Evolutionary conservation across 2,888 invertebrate genomes (phyloP).

Genomic region (Cheilosia grossa): DNA sequence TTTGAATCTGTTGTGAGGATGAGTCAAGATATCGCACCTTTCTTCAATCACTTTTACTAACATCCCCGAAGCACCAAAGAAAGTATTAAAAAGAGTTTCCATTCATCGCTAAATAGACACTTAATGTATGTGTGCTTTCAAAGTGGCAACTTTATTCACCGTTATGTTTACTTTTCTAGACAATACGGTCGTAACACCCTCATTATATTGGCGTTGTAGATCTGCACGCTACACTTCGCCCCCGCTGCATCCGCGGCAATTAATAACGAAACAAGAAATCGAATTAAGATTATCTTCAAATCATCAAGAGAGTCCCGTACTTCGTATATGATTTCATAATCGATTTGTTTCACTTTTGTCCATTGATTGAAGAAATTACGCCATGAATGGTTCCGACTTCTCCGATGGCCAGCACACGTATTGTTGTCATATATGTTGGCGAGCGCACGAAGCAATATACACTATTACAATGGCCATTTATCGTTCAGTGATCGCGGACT

Average conservation of each 20-base stretch:
- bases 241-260: constrained; percentile 12
- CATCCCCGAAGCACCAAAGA: constrained; percentile 56
- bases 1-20: neutral
- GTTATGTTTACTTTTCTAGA: constrained; percentile 9
- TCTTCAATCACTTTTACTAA: constrained; percentile 65
- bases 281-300: constrained; percentile 13
- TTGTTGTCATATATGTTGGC: constrained; percentile 23
- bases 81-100: constrained; percentile 47
- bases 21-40: constrained; percentile 58
- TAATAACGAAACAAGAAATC: constrained; percentile 17
- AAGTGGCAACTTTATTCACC: neutral
- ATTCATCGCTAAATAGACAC: constrained; percentile 33
- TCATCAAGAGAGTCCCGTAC: constrained; percentile 23
- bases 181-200: neutral
- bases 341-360: constrained; percentile 62
- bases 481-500: constrained; percentile 32
- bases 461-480: constrained; percentile 24
- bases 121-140: constrained; percentile 11
- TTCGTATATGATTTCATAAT: constrained; percentile 44
- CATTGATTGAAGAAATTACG: constrained; percentile 50
- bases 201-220: neutral
- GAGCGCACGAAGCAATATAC: constrained; percentile 5
- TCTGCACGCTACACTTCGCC: neutral
- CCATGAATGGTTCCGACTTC: constrained; percentile 38
- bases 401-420: constrained; percentile 5